Evolutionary conservation across 2,113 vertebrate genomes (phyloP).

Genomic region (Nyctereutes procyonoides): DNA sequence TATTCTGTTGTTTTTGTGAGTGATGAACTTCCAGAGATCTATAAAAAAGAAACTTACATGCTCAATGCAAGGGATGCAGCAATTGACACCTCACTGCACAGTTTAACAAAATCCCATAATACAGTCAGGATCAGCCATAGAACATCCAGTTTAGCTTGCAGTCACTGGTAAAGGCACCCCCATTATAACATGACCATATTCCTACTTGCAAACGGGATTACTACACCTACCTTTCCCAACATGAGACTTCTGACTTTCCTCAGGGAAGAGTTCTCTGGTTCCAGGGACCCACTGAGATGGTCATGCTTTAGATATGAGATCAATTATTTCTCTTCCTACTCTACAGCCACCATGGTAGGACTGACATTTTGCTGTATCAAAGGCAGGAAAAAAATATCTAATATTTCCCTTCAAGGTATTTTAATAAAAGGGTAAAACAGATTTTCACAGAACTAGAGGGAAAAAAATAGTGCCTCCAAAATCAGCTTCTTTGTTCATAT

Average conservation of each 20-base stretch:
- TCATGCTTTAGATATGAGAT: not conserved
- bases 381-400: not conserved
- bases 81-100: conserved; percentile 51
- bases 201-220: conserved; percentile 74
- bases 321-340: conserved; percentile 16
- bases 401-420: not conserved
- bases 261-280: conserved; percentile 62
- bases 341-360: not conserved
- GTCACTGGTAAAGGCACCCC: conserved; percentile 16
- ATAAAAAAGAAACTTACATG: conserved; percentile 69
- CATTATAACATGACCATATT: conserved; percentile 69
- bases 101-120: conserved; percentile 70
- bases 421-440: conserved; percentile 57
- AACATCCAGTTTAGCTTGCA: conserved; percentile 69
- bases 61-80: conserved; percentile 49
- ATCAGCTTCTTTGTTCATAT: not conserved
- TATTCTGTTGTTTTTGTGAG: conserved; percentile 72
- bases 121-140: conserved; percentile 70
- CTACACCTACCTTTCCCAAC: conserved; percentile 27
- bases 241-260: conserved; percentile 66
- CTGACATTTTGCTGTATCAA: conserved; percentile 19
- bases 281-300: not conserved
- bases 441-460: conserved; percentile 22
- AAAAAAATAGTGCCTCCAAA: not conserved
- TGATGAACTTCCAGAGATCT: conserved; percentile 67